Base-by-base conservation (phyloP, 2,113 vertebrate species). In the human (Homo sapiens) region DNA sequence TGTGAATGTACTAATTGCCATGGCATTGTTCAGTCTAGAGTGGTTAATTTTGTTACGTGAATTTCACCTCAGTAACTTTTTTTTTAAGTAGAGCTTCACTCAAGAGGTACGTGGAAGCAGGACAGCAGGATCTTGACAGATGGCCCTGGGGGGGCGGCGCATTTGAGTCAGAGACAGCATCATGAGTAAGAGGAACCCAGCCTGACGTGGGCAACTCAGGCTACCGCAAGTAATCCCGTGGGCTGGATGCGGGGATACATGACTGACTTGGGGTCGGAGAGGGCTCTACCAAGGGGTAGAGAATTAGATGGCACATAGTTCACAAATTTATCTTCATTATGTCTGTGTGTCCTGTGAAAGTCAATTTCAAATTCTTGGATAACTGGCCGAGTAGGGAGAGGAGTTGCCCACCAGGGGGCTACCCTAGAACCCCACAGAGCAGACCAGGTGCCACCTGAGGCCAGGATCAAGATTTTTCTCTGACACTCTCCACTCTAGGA, bases 141-240 rank as follows among this genome's bases (percentile, higher is more conserved):
- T 38, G 57, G n/a, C 32, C 55, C 4, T 48, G 40, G 83, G 30
- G 18, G 40, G 40, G 40, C 3, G 40, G 40, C 3, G 12, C 27
- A 14, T 57, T 20, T 16, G 83, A 66, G 68, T 45, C 48, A 45
- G n/a, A 73, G 8, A 35, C 25, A n/a, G 3, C 9, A 3, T 11
- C 0, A 0, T 10, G 9, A 48, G 17, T 18, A 7, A 76, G 52
- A 72, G 35, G 30, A 61, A 72, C 76, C 45, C 4, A 11, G 16
- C 16, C 11, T 9, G 27, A 17, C 50, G 1, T 11, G 17, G 13
- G 2, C 22, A 25, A 3, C 0, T 0, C 0, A 11, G 25, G 30
- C 9, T 61, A 30, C 43, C 3, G 8, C 20, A 13, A 22, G 16
- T 18, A 6, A 25, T 25, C 22, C 73, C 35, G 7, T 23, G 8